Evolutionary conservation across 2,888 invertebrate species (phyloP).

Genomic region (Tenthredo scrophulariae): DNA sequence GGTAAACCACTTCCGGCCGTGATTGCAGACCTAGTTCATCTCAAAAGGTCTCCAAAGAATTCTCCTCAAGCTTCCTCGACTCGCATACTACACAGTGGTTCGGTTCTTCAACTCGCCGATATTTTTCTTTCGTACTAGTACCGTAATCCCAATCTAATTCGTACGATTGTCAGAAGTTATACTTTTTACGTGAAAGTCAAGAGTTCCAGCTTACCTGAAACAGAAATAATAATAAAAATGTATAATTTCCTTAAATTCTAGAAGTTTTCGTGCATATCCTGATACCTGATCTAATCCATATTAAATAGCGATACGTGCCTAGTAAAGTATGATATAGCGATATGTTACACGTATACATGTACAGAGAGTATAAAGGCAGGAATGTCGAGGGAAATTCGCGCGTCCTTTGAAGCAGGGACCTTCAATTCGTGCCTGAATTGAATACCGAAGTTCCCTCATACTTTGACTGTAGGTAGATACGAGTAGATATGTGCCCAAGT

Average conservation of each 20-base stretch:
- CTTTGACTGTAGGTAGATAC: not conserved
- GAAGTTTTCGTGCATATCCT: not conserved
- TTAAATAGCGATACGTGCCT: not conserved
- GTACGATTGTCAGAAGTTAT: not conserved
- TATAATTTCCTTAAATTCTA: not conserved
- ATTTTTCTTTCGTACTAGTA: not conserved
- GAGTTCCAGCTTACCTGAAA: slow-evolving; percentile 24
- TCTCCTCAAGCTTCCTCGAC: not conserved
- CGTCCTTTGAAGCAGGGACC: slow-evolving; percentile 8
- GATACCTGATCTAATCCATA: not conserved
- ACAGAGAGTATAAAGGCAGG: not conserved
- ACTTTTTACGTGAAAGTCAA: not conserved
- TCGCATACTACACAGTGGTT: not conserved
- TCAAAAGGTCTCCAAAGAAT: slow-evolving; percentile 44
- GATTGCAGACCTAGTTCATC: slow-evolving; percentile 44
- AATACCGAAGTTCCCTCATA: slow-evolving; percentile 24
- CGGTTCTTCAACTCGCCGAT: not conserved
- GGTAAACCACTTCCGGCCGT: slow-evolving; percentile 39
- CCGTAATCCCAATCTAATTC: not conserved
- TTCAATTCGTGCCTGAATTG: slow-evolving; percentile 11
- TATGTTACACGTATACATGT: not conserved
- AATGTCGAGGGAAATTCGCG: not conserved
- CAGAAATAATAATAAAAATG: not conserved
- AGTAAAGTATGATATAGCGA: not conserved
- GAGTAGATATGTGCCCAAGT: not conserved